Conservation (phyloP, 1,140 invertebrate species). For the Drosophila ficusphila region DNA sequence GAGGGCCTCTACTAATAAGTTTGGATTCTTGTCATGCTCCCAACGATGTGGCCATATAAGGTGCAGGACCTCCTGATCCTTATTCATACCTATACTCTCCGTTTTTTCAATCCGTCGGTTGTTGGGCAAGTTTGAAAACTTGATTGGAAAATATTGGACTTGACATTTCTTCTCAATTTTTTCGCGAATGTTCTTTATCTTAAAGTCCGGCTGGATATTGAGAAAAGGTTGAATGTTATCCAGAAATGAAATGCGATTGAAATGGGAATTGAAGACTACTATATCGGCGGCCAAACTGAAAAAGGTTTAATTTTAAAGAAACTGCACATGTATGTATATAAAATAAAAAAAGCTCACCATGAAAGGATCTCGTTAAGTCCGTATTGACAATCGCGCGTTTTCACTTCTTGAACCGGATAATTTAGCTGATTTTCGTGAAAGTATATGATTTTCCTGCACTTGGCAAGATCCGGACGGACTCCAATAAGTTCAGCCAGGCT, state of each 20-base stretch:
- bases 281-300: slow-evolving; percentile 88
- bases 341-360: slow-evolving; percentile 85
- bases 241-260: slow-evolving; percentile 89
- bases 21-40: slow-evolving; percentile 92
- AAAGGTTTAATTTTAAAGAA: not conserved
- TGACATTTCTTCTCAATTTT: slow-evolving; percentile 87
- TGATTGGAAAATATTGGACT: slow-evolving; percentile 89
- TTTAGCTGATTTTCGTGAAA: slow-evolving; percentile 93
- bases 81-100: slow-evolving; percentile 10
- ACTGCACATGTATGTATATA: no score
- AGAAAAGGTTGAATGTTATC: slow-evolving; percentile 87
- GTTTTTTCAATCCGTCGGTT: slow-evolving; percentile 1
- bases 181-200: slow-evolving; percentile 86
- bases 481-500: slow-evolving; percentile 90
- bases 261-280: slow-evolving; percentile 90
- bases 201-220: slow-evolving; percentile 88
- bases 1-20: slow-evolving; percentile 87
- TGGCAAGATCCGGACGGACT: slow-evolving; percentile 87
- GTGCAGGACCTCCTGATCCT: slow-evolving; percentile 84
- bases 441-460: slow-evolving; percentile 88
- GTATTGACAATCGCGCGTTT: slow-evolving; percentile 91
- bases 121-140: slow-evolving; percentile 83
- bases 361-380: slow-evolving; percentile 91
- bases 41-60: slow-evolving; percentile 92
- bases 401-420: slow-evolving; percentile 88